Evolutionary conservation across 2,113 vertebrate species (phyloP).

Genomic region (Zapus hudsonius): DNA sequence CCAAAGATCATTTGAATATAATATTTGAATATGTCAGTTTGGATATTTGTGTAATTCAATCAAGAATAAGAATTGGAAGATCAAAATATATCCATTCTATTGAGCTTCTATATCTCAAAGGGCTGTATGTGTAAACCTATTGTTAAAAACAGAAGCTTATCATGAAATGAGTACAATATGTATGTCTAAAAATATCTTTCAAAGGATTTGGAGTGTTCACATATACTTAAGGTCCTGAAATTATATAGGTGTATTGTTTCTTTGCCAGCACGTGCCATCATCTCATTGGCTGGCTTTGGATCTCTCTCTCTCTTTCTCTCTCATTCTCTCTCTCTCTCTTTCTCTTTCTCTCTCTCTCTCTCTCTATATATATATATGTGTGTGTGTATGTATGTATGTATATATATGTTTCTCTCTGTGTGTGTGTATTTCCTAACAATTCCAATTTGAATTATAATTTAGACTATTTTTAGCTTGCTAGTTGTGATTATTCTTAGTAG

Average conservation of each 20-base stretch:
- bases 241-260: background rate
- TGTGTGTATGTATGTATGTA: background rate
- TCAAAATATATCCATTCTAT: slow-evolving; percentile 1
- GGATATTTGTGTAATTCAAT: slow-evolving; percentile 33
- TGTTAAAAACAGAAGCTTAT: background rate
- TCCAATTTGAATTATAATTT: slow-evolving; percentile 55
- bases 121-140: background rate
- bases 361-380: background rate
- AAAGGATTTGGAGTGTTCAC: background rate
- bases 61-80: slow-evolving; percentile 8
- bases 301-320: no score
- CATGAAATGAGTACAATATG: background rate
- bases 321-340: no score
- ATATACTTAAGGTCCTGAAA: background rate
- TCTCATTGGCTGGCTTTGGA: background rate
- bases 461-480: slow-evolving; percentile 33
- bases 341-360: no score
- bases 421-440: background rate
- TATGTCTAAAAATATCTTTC: slow-evolving; percentile 22
- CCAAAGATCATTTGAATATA: slow-evolving; percentile 4
- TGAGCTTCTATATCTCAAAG: slow-evolving; percentile 34
- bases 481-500: slow-evolving; percentile 70
- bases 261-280: background rate
- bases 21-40: slow-evolving; percentile 35
- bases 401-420: background rate